phyloP scores from a whole-genome alignment of 92 coral and sea anemone species.

The Parazoanthus atlanticus region DNA sequence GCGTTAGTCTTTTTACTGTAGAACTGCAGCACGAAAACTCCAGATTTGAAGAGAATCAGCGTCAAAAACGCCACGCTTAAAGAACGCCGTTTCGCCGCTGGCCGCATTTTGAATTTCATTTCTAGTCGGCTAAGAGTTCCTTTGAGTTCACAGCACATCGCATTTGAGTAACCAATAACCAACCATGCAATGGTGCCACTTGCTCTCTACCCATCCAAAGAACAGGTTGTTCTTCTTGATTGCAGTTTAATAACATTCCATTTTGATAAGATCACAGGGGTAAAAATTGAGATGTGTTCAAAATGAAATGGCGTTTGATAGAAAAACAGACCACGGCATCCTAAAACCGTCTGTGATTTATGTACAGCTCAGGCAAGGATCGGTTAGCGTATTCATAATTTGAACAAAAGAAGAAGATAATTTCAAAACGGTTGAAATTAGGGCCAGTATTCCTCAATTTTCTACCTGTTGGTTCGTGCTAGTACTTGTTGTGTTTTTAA shows the following conservation, averaged over 20 bases:
- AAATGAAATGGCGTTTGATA: background rate
- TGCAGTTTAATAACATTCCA: background rate
- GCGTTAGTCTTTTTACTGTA: slow-evolving; percentile 63
- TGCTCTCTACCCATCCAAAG: background rate
- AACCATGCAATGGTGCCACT: background rate
- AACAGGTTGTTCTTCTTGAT: slow-evolving; percentile 20
- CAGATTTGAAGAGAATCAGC: slow-evolving; percentile 63
- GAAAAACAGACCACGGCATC: too few species aligned
- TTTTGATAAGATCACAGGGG: background rate
- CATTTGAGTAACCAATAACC: background rate
- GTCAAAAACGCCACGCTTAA: slow-evolving; percentile 67
- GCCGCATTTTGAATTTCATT: slow-evolving; percentile 57
- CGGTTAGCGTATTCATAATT: background rate
- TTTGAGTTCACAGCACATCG: background rate
- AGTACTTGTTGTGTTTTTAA: background rate
- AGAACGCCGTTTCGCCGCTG: slow-evolving; percentile 66
- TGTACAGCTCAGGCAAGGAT: background rate
- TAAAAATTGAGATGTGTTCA: background rate
- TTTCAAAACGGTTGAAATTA: background rate
- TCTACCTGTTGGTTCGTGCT: background rate
- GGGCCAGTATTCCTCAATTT: background rate
- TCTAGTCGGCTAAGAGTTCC: background rate
- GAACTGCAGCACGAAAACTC: slow-evolving; percentile 73
- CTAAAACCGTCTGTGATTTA: background rate
- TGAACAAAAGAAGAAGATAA: background rate